Base-by-base conservation (phyloP, 2,888 invertebrate genomes). In the Andricus curvator region DNA sequence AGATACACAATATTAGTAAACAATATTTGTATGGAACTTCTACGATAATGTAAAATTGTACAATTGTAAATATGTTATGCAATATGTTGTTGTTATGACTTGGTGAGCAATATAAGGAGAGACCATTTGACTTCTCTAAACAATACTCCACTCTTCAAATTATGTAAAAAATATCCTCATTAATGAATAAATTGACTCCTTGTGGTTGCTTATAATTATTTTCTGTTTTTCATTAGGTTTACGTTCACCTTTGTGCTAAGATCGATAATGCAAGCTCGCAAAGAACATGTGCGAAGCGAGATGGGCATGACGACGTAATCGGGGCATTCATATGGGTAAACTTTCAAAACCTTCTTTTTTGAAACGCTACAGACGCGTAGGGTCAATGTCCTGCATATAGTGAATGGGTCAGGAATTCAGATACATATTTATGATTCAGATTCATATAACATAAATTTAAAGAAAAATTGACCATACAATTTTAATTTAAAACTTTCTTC, bases 271-370 rank as follows among this genome's bases (percentile, higher is more conserved):
- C 48, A 48, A 48, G 17, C 48, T 48, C 48, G 17, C 48, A 20
- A 22, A 56, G 67, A 78, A 44, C 62, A 83, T 76, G 60, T 29
- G 66, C 13, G 25, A 48, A 67, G 80, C 33, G 51, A 78, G 68
- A 77, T 68, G 44, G 76, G 20, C 64, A 74, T 79, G 41, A 80
- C 70, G 17, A 48, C 48, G 48, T 48, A 17, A 17, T 48, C 48
- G 13, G 48, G 48, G 17, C 48, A 48, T 48, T 48, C 48, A 48
- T 48, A 17, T 48, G 48, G 48, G 17, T 48, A 48, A 17, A 48
- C 48, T 48, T 44, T 44, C 48, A 48, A 48, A 48, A 48, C 48
- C 6, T 17, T 6, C 6, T 48, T 48, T 48, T 48, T 48, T 17
- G 17, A 17, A 48, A 17, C 17, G 48, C 48, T 17, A 48, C 48